Base-by-base conservation (phyloP, 92 coral and sea anemone species). In the Phenganax stokvisi region DNA sequence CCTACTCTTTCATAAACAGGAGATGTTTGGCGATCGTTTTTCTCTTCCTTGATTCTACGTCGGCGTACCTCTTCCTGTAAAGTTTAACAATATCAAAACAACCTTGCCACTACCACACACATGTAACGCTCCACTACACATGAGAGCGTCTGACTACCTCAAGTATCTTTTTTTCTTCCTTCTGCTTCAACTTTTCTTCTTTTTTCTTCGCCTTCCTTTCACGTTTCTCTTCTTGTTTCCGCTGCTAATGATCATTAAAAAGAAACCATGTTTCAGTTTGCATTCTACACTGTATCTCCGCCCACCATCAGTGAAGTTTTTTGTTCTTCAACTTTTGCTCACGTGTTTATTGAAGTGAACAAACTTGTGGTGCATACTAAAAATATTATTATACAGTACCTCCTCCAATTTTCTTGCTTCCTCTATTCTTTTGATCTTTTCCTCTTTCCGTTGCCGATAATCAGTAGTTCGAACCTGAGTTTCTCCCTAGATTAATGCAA, bases 141-240 rank as follows among this genome's bases (percentile, higher is more conserved):
- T 11, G n/a, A 29, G 25, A 8, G 9, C 3, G 0, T n/a, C 0
- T 6, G 37, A 54, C 0, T 63, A 91, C 97, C 96, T 93, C 97
- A 74, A 83, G 87, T 77, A 89, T 89, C 81, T 93, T 92, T 82
- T 87, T 92, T 81, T 93, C 97, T 51, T 93, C 97, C 81, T 88
- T 93, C 59, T 91, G 89, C 77, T 86, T 93, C 69, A 85, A 77
- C 71, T 93, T 88, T 67, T 93, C 93, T 87, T 93, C 97, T 60
- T 93, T 91, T 87, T 91, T 93, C 91, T 93, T 93, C 29, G 90
- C 82, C 79, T 91, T 91, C 51, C 82, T 88, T 72, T 93, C 97
- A 59, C 89, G 90, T 82, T 93, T 93, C 84, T 93, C 97, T 69
- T 91, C 97, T 73, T 87, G 97, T 76, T 93, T 93, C 58, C 91